These are phyloP conservation scores for Hemiscyllium ocellatum DNA, from an alignment of 2,113 vertebrate genomes.

Conservation along the genomic window DNA sequence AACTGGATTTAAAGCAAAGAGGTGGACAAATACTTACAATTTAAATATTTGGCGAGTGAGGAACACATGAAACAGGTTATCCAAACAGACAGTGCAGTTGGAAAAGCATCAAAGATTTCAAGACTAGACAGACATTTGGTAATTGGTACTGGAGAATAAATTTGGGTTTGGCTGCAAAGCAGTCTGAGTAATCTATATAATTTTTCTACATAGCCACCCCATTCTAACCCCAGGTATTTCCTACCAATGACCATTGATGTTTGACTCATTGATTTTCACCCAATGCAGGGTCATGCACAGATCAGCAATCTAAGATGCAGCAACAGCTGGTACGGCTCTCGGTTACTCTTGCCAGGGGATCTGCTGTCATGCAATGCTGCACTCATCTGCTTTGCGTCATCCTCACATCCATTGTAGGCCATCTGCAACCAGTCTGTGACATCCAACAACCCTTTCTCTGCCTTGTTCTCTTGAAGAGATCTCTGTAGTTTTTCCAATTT, in stretches of 20 bases:
- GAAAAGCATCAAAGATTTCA: not conserved
- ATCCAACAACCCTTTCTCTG: too few species aligned
- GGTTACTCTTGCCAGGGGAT: too few species aligned
- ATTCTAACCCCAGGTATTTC: not conserved
- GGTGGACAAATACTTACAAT: not conserved
- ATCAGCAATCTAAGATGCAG: not conserved
- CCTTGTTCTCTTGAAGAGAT: too few species aligned
- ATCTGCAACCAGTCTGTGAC: too few species aligned
- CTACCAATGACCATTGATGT: not conserved
- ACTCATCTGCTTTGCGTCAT: too few species aligned
- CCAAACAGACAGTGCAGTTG: not conserved
- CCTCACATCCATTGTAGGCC: too few species aligned
- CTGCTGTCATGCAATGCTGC: too few species aligned
- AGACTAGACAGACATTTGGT: not conserved
- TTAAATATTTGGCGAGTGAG: not conserved
- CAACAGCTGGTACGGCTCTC: too few species aligned
- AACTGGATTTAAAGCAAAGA: not conserved
- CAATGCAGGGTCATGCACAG: not conserved
- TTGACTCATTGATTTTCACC: not conserved
- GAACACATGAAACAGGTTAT: not conserved
- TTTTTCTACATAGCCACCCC: not conserved
- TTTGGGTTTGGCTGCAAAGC: not conserved
- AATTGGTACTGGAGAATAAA: not conserved
- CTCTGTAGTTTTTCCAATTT: too few species aligned
- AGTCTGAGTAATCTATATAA: not conserved